Conservation (phyloP, 2,797 vertebrate genomes). For the Vipera latastei region DNA sequence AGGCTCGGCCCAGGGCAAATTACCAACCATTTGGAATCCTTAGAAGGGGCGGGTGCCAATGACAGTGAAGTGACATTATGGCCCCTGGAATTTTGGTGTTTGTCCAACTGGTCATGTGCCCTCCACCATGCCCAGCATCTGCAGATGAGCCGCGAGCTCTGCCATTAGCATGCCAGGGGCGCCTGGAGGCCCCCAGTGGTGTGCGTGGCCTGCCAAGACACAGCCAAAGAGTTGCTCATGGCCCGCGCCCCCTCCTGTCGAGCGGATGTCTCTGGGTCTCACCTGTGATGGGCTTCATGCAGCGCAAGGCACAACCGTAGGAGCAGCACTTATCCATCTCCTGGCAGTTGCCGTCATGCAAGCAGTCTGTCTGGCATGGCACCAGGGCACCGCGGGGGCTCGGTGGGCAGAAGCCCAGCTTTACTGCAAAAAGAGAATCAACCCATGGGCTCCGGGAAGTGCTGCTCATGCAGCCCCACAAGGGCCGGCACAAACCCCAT, state of each 20-base stretch:
- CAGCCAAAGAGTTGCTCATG: not conserved
- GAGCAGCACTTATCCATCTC: conserved; percentile 4
- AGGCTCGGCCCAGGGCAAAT: not conserved
- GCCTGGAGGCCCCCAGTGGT: not conserved
- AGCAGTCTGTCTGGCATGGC: not conserved
- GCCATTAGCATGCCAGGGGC: not conserved
- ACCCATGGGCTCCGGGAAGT: not conserved
- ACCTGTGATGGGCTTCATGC: not conserved
- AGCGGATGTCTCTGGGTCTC: not conserved
- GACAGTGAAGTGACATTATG: not conserved
- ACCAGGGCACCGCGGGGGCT: accelerated
- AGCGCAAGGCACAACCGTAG: not conserved
- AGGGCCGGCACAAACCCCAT: not conserved
- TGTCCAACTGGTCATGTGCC: not conserved
- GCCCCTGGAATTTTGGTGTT: not conserved
- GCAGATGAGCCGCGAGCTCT: not conserved
- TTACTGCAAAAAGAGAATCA: not conserved
- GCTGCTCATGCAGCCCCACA: not conserved
- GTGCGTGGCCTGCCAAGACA: not conserved
- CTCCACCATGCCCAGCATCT: not conserved
- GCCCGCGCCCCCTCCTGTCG: accelerated
- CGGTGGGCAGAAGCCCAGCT: not conserved
- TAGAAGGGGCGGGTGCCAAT: not conserved
- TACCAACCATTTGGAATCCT: not conserved
- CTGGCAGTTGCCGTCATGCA: not conserved